Conservation (phyloP, 2,888 invertebrate genomes). For the Gonocerus acuteangulatus region DNA sequence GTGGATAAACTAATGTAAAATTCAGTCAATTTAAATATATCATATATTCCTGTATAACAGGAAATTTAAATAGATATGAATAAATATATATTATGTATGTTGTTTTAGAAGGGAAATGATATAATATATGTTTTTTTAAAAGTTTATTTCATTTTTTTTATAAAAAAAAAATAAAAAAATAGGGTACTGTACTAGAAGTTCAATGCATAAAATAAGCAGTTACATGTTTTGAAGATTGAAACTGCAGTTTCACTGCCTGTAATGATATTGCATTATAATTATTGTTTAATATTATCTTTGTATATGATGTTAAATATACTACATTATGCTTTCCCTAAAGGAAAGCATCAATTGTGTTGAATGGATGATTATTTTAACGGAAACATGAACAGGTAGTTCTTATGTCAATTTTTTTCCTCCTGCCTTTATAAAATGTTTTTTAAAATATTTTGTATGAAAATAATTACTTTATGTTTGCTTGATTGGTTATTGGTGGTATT, state of each 20-base stretch:
- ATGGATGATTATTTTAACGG: neutral
- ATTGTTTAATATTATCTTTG: slow-evolving; percentile 19
- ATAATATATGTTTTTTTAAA: neutral
- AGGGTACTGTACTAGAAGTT: slow-evolving; percentile 21
- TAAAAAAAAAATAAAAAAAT: slow-evolving; percentile 13
- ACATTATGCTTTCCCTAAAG: neutral
- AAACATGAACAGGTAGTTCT: neutral
- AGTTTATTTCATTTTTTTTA: slow-evolving; percentile 15
- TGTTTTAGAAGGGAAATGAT: slow-evolving; percentile 5
- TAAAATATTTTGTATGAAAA: neutral
- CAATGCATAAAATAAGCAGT: slow-evolving; percentile 19
- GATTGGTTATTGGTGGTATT: no score
- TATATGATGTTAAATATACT: slow-evolving; percentile 12
- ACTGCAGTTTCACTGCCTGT: slow-evolving; percentile 34
- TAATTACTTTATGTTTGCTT: no score
- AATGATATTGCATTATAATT: slow-evolving; percentile 25
- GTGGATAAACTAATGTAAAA: slow-evolving; percentile 19
- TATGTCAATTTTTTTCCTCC: slow-evolving; percentile 7
- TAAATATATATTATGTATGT: slow-evolving; percentile 25
- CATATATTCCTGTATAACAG: slow-evolving; percentile 16
- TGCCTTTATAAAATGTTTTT: neutral
- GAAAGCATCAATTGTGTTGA: neutral
- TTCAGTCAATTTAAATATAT: slow-evolving; percentile 29
- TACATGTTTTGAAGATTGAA: slow-evolving; percentile 11
- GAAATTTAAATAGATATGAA: slow-evolving; percentile 17